Evolutionary conservation across 2,113 vertebrate genomes (phyloP).

Genomic region (Pedionomus torquatus): DNA sequence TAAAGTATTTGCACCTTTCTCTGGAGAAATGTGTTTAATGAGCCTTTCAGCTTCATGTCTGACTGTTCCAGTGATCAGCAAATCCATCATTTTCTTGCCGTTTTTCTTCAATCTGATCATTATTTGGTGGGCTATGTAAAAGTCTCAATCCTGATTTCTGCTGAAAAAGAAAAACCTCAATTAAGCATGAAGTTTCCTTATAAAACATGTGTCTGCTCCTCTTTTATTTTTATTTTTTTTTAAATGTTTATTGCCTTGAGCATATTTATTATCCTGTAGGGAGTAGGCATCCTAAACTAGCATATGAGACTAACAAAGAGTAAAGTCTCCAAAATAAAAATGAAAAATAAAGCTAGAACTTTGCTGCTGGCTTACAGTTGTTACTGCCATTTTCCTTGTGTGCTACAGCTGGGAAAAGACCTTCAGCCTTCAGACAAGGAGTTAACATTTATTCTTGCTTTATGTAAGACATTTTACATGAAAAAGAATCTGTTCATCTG

Average conservation of each 20-base stretch:
- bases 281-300: background rate
- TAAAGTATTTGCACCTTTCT: conserved; percentile 5
- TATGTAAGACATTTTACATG: background rate
- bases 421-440: background rate
- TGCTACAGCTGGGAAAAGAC: background rate
- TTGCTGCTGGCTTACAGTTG: background rate
- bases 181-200: background rate
- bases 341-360: background rate
- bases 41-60: background rate
- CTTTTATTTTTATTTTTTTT: background rate
- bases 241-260: background rate
- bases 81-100: background rate
- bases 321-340: background rate
- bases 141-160: background rate
- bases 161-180: background rate
- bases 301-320: background rate
- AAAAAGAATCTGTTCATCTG: background rate
- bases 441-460: background rate
- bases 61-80: background rate
- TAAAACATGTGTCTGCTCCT: background rate
- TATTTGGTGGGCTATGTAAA: background rate
- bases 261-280: background rate
- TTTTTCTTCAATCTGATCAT: background rate
- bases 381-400: background rate
- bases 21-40: background rate